These are phyloP conservation scores for Agrotis clavis DNA, from an alignment of 2,888 invertebrate species.

Conservation along the genomic window DNA sequence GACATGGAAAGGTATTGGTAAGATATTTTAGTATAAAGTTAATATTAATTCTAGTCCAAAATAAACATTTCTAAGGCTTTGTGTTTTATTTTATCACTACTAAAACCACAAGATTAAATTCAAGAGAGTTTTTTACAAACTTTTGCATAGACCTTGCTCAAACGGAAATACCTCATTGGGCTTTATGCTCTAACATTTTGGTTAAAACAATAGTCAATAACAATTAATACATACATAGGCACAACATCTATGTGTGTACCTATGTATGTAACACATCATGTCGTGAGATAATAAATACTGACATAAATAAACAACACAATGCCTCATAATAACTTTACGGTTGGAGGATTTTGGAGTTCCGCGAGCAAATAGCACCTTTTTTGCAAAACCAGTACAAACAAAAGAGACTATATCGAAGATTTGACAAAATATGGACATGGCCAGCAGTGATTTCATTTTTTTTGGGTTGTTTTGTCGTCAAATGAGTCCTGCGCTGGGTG, in stretches of 20 bases:
- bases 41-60: not conserved
- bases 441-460: no score
- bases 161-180: no score
- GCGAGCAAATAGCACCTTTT: not conserved
- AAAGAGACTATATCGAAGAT: no score
- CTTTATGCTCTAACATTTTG: no score
- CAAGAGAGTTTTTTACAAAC: no score
- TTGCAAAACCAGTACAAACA: no score
- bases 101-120: not conserved
- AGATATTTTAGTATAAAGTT: not conserved
- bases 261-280: slow-evolving; percentile 16
- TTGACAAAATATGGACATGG: no score
- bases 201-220: slow-evolving; percentile 12
- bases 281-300: slow-evolving; percentile 44
- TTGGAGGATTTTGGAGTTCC: slow-evolving; percentile 32
- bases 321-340: slow-evolving; percentile 29
- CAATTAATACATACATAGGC: not conserved
- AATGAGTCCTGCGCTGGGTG: no score
- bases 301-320: slow-evolving; percentile 32
- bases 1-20: slow-evolving; percentile 1
- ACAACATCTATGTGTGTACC: not conserved
- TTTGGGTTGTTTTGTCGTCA: no score
- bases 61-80: slow-evolving; percentile 40
- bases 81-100: slow-evolving; percentile 47
- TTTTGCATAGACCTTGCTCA: no score